Percentiles rank a stretch among this genome's conserved stretches.
Evolutionary conservation across 2,797 vertebrate genomes (phyloP).

Genomic region (Clarias laeviceps): DNA sequence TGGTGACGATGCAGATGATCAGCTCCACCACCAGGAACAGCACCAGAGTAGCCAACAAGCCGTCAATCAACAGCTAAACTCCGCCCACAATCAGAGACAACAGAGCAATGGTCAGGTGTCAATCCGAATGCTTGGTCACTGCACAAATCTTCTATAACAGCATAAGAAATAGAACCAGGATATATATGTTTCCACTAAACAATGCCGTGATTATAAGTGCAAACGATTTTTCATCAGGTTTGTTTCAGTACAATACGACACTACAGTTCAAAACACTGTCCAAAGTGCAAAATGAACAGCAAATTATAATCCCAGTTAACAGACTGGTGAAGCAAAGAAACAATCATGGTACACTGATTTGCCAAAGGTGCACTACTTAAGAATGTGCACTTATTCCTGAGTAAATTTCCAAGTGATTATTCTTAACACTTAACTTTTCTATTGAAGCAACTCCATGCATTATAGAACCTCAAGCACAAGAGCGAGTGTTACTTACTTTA

Average conservation of each 20-base stretch:
- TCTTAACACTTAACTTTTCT: background rate
- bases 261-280: slow-evolving; percentile 50
- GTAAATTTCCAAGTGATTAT: too few relatives aligned
- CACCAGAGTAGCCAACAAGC: slow-evolving; percentile 76
- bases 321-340: background rate
- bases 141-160: background rate
- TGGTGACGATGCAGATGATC: slow-evolving; percentile 76
- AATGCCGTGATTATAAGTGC: background rate
- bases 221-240: background rate
- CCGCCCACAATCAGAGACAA: slow-evolving; percentile 16
- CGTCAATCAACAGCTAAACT: slow-evolving; percentile 74
- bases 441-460: slow-evolving; percentile 33
- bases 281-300: slow-evolving; percentile 57
- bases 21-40: slow-evolving; percentile 80
- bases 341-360: background rate
- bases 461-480: slow-evolving; percentile 51
- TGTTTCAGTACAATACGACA: background rate
- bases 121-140: background rate
- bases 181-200: background rate
- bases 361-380: background rate
- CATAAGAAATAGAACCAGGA: background rate
- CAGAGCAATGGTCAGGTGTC: background rate
- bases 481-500: slow-evolving; percentile 77
- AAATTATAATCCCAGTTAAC: background rate
- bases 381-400: too few relatives aligned